phyloP scores from a whole-genome alignment of 2,113 vertebrate genomes.

The Mobula birostris region DNA sequence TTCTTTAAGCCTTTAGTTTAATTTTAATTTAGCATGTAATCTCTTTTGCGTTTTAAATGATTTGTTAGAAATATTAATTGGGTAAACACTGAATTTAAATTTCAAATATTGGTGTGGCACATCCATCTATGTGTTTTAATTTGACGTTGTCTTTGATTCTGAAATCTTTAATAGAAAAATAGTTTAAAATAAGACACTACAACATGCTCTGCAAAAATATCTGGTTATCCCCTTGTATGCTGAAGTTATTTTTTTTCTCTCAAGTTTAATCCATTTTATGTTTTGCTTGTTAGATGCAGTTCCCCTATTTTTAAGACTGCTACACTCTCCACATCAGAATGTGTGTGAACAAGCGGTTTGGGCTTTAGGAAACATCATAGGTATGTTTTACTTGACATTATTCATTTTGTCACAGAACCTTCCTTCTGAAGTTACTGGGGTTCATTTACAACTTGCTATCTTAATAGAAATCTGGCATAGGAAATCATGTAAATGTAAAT shows the following conservation, averaged over 20 bases:
- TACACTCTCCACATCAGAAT: conserved; percentile 40
- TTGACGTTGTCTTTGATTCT: not conserved
- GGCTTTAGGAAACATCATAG: conserved; percentile 40
- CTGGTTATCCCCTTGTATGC: not conserved
- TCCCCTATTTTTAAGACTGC: conserved; percentile 39
- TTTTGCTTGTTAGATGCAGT: conserved; percentile 37
- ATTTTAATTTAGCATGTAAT: not conserved
- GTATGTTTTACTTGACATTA: conserved; percentile 17
- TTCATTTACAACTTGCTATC: no score
- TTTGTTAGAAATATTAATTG: not conserved
- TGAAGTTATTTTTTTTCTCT: not conserved
- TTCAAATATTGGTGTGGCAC: not conserved
- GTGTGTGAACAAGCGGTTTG: conserved; percentile 40
- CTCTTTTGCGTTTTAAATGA: conserved; percentile 25
- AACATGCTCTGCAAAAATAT: not conserved
- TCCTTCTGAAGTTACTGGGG: not conserved
- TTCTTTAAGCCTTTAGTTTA: not conserved
- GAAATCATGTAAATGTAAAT: not conserved
- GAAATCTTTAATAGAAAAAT: not conserved
- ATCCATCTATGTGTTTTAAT: not conserved
- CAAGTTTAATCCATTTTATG: not conserved
- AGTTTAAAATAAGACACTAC: not conserved
- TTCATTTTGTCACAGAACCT: not conserved
- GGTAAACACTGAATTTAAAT: not conserved
- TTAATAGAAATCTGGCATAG: not conserved